Percentiles rank a stretch among this genome's conserved stretches.
These are phyloP conservation scores for Glandiceps talaboti DNA, from an alignment of 53 echinoderm and acorn worm species.

Conservation along the genomic window DNA sequence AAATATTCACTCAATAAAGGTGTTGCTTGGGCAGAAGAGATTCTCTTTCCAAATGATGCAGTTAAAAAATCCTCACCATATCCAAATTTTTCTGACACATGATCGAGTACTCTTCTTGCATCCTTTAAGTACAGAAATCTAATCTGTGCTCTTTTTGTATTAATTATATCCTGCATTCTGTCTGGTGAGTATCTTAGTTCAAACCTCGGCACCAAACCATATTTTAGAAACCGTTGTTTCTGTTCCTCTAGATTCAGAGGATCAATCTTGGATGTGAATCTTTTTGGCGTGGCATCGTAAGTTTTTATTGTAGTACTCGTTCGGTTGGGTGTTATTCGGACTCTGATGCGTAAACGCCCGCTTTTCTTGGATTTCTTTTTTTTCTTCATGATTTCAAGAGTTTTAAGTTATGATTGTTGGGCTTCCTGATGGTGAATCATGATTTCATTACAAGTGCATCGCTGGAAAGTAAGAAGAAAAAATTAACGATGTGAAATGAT, in stretches of 20 bases:
- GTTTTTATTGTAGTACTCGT: conserved; percentile 44
- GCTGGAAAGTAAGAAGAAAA: too few relatives aligned
- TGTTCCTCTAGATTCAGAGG: conserved; percentile 79
- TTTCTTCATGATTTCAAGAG: conserved; percentile 19
- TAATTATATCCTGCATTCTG: conserved; percentile 26
- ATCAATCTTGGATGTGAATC: conserved; percentile 56
- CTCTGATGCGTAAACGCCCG: background rate
- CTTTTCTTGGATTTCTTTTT: conserved; percentile 4
- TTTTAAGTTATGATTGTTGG: too few relatives aligned
- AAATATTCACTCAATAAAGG: conserved; percentile 42
- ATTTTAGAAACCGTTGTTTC: conserved; percentile 46
- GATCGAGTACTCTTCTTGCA: conserved; percentile 53
- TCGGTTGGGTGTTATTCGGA: background rate
- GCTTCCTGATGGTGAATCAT: too few relatives aligned
- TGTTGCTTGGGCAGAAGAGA: conserved; percentile 41
- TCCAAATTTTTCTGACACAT: conserved; percentile 54
- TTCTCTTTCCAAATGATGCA: conserved; percentile 46
- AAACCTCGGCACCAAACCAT: conserved; percentile 53
- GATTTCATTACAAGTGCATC: too few relatives aligned
- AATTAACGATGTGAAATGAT: too few relatives aligned
- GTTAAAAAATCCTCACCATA: conserved; percentile 43
- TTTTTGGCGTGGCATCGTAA: conserved; percentile 62
- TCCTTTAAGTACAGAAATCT: conserved; percentile 45
- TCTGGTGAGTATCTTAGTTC: conserved; percentile 42
- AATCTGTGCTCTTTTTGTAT: conserved; percentile 49